These are phyloP conservation scores for Cygnus buccinator DNA, from an alignment of 2,113 vertebrate species.

Conservation along the genomic window DNA sequence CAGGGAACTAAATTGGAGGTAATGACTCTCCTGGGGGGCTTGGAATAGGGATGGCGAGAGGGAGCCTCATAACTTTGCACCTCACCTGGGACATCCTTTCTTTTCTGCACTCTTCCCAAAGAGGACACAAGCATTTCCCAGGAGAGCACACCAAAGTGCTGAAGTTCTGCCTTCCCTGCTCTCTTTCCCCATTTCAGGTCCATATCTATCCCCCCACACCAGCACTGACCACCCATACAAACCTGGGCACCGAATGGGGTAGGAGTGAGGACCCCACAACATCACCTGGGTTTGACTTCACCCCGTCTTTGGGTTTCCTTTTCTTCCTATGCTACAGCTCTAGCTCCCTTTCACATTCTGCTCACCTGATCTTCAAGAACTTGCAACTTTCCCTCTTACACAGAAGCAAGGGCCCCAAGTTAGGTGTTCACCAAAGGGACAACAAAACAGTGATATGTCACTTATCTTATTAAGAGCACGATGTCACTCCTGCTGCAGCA, in stretches of 20 bases:
- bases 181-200: neutral
- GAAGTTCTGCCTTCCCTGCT: neutral
- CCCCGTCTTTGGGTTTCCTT: neutral
- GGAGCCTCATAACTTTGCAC: neutral
- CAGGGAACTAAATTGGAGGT: slow-evolving; percentile 28
- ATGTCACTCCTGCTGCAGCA: neutral
- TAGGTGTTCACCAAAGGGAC: neutral
- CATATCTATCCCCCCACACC: neutral
- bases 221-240: neutral
- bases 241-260: neutral
- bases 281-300: neutral
- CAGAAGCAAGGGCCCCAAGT: neutral
- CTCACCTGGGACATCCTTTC: neutral
- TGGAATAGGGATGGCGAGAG: neutral
- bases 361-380: neutral
- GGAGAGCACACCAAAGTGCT: neutral
- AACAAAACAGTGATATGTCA: neutral
- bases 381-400: neutral
- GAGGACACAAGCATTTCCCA: neutral
- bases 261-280: neutral
- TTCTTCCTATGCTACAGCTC: neutral
- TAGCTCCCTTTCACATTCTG: neutral
- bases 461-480: neutral
- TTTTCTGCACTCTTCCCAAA: neutral
- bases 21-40: neutral